Evolutionary conservation across 2,888 invertebrate genomes (phyloP).

Genomic region (Globia sparganii): DNA sequence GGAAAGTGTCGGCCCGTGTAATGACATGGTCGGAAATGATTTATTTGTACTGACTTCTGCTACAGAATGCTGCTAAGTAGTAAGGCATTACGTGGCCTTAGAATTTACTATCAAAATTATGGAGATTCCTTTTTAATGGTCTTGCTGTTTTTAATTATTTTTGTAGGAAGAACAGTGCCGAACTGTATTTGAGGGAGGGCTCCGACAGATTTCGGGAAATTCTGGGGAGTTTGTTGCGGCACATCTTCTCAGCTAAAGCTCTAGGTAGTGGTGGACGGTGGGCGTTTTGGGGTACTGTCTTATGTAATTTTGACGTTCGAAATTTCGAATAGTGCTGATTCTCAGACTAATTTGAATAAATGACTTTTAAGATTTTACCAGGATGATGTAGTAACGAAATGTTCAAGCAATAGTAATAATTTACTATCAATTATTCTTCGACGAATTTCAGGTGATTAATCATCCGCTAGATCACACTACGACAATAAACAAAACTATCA

Average conservation of each 20-base stretch:
- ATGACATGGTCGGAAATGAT: conserved; percentile 61
- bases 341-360: neutral
- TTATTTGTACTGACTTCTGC: conserved; percentile 52
- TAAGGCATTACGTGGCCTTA: neutral
- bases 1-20: conserved; percentile 70
- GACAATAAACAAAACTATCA: conserved; percentile 41
- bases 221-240: neutral
- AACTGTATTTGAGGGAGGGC: too few relatives aligned
- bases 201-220: neutral
- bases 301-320: neutral
- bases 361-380: neutral
- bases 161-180: neutral
- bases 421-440: neutral
- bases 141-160: neutral
- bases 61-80: conserved; percentile 18
- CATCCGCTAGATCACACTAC: conserved; percentile 21
- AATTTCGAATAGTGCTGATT: neutral
- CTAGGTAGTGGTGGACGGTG: neutral
- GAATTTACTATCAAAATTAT: neutral
- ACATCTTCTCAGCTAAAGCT: neutral
- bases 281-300: neutral
- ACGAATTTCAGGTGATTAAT: conserved; percentile 21
- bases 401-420: neutral
- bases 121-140: neutral
- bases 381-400: neutral